phyloP scores from a whole-genome alignment of 2,797 vertebrate genomes.

The Erpetoichthys calabaricus region DNA sequence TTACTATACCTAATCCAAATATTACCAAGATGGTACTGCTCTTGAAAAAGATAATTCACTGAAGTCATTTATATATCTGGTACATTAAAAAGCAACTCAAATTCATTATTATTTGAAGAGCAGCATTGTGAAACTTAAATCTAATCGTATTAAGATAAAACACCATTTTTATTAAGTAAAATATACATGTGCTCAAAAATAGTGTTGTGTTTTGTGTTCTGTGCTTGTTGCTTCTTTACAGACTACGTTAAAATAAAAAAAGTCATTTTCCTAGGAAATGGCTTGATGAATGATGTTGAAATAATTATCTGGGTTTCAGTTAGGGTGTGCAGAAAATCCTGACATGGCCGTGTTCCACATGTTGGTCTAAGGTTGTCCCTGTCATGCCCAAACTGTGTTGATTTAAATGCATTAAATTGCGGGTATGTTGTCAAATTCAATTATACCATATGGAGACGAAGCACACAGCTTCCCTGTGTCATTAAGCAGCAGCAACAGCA shows the following conservation, averaged over 20 bases:
- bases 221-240: slow-evolving; percentile 42
- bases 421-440: slow-evolving; percentile 57
- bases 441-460: slow-evolving; percentile 44
- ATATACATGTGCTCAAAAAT: too few species aligned
- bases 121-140: too few species aligned
- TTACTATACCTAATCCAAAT: too few species aligned
- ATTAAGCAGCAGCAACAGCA: slow-evolving; percentile 21
- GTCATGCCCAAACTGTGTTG: slow-evolving; percentile 30
- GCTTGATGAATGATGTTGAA: slow-evolving; percentile 37
- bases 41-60: too few species aligned
- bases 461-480: slow-evolving; percentile 49
- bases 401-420: slow-evolving; percentile 55
- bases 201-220: slow-evolving; percentile 36
- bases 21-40: too few species aligned
- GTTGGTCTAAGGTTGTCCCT: slow-evolving; percentile 15
- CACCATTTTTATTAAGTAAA: too few species aligned
- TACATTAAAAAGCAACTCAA: too few species aligned
- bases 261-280: slow-evolving; percentile 31
- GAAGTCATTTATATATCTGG: too few species aligned
- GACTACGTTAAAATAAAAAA: slow-evolving; percentile 37
- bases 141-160: too few species aligned
- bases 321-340: slow-evolving; percentile 22
- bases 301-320: slow-evolving; percentile 35
- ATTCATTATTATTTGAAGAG: slow-evolving; percentile 2
- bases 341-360: slow-evolving; percentile 21